Conservation (phyloP, 2,797 vertebrate species). For the Avahi laniger region DNA sequence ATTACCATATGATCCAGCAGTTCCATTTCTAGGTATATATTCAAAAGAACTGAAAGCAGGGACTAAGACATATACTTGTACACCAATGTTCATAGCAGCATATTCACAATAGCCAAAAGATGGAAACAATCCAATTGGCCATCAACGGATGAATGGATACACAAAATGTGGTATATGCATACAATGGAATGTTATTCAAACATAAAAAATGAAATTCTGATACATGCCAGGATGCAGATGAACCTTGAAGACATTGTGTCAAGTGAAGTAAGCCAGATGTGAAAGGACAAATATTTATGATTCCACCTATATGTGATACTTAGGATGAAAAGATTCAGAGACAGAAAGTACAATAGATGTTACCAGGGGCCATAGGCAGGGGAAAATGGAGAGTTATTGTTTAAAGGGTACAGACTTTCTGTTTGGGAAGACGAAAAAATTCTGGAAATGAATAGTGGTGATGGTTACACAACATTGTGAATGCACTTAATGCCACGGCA, state of each 20-base stretch:
- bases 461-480: not conserved
- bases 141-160: not conserved
- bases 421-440: not conserved
- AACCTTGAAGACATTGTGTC: not conserved
- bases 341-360: not conserved
- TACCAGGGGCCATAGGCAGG: not conserved
- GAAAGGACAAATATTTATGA: not conserved
- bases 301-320: not conserved
- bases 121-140: not conserved
- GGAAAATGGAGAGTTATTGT: not conserved
- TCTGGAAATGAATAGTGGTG: not conserved
- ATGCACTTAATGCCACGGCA: not conserved
- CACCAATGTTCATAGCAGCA: not conserved
- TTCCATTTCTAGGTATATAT: not conserved
- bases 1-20: not conserved
- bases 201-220: not conserved
- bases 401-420: not conserved
- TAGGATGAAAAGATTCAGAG: not conserved
- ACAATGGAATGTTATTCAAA: not conserved
- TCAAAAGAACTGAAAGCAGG: not conserved
- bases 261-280: not conserved
- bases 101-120: not conserved
- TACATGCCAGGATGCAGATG: not conserved
- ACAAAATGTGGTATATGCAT: not conserved
- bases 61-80: not conserved